Base-by-base conservation (phyloP, 2,113 vertebrate species). In the Cottus gobio region DNA sequence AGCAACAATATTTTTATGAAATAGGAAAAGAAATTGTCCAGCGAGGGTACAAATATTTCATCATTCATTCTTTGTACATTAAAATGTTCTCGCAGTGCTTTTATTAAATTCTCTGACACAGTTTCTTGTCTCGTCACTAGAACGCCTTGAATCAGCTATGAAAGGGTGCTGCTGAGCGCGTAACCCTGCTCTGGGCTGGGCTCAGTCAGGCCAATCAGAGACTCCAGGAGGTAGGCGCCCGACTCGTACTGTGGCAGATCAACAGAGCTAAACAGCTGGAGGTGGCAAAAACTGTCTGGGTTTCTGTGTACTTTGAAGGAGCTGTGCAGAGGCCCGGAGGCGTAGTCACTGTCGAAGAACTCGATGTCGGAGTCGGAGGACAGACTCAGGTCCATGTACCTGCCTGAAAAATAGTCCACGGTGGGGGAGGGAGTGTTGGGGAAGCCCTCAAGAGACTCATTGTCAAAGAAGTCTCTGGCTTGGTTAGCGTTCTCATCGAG, bases 401-500 rank as follows among this genome's bases (percentile, higher is more conserved):
- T 95, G 85, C 93, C 93, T 34, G 95, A 95, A 22, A 88, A 81
- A 1, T 91, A 94, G 37, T 96, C 96, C 0, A 84, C 26, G 0
- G 93, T 81, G 46, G 95, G 90, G 0, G 92, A 93, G 28, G 91
- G 70, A 0, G 93, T 94, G 79, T 92, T 93, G 16, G 95, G 92
- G 42, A 93, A 78, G 22, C 80, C 93, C n/a, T 90, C 91, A 0
- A 92, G 77, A 61, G 91, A 91, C 61, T 82, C 78, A 8, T 91
- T 91, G 0, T 95, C 87, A 62, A 96, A 93, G 61, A 95, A 87
- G 31, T 94, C 90, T 0, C 92, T 87, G 0, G 95, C 94, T 80
- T 96, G 95, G 88, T 98, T 98, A 75, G 97, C 96, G 0, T 98
- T 98, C 73, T 97, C 97, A 0, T 98, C 96, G 15, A 97, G 92